Evolutionary conservation across 1,140 invertebrate genomes (phyloP).

Genomic region (Rhagoletis pomonella): DNA sequence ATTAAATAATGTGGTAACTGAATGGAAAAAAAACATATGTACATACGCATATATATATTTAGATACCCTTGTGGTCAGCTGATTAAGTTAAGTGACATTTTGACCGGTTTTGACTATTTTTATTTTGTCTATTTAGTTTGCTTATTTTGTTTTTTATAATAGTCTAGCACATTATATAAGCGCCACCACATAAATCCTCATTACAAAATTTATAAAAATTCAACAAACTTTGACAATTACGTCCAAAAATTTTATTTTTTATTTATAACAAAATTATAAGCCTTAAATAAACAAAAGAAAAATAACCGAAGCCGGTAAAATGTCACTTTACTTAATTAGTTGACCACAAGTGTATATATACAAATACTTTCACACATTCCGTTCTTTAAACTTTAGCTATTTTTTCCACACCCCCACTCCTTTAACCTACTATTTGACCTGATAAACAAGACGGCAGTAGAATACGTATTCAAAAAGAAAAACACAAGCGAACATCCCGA

Average conservation of each 20-base stretch:
- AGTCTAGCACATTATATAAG: too few species aligned
- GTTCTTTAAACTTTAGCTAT: background rate
- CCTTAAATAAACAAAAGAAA: too few species aligned
- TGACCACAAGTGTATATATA: background rate
- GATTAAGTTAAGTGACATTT: too few species aligned
- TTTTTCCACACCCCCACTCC: background rate
- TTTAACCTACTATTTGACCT: background rate
- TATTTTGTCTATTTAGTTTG: background rate
- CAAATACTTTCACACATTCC: background rate
- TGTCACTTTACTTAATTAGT: too few species aligned
- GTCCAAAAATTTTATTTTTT: too few species aligned
- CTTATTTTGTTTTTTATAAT: background rate
- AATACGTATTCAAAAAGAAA: background rate
- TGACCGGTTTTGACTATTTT: too few species aligned
- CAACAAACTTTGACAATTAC: too few species aligned
- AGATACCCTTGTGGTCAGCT: too few species aligned
- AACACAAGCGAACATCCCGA: background rate
- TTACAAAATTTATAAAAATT: too few species aligned
- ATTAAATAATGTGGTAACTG: conserved; percentile 11
- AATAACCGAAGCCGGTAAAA: too few species aligned
- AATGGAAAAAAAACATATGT: background rate
- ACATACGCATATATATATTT: background rate
- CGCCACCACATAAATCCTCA: too few species aligned
- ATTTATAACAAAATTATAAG: too few species aligned
- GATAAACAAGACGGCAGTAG: background rate